phyloP scores from a whole-genome alignment of 2,888 invertebrate genomes.

The Pterostichus madidus region DNA sequence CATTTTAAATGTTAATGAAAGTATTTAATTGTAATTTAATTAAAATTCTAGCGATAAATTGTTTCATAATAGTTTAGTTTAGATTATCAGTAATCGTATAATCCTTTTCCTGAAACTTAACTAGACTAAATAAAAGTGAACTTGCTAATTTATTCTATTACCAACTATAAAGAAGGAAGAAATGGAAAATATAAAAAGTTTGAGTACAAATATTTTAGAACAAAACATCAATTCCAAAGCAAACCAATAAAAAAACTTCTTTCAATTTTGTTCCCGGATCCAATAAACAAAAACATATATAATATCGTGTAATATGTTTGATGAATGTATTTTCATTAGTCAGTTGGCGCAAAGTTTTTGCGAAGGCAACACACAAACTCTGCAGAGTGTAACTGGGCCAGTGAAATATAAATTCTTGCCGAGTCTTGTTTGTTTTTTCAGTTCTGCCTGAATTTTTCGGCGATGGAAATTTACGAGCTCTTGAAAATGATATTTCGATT shows the following conservation, averaged over 20 bases:
- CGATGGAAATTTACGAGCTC: constrained; percentile 63
- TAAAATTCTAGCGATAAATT: too few relatives aligned
- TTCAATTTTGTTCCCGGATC: constrained; percentile 16
- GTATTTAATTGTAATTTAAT: too few relatives aligned
- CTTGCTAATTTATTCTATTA: too few relatives aligned
- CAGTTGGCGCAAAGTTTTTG: constrained; percentile 55
- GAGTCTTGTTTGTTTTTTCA: constrained; percentile 42
- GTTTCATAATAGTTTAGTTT: too few relatives aligned
- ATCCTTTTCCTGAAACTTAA: too few relatives aligned
- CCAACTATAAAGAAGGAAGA: background rate
- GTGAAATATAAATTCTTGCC: constrained; percentile 56
- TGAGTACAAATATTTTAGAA: constrained; percentile 26
- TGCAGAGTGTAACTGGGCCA: constrained; percentile 34
- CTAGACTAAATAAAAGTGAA: too few relatives aligned
- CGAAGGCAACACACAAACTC: constrained; percentile 21
- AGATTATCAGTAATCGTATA: too few relatives aligned
- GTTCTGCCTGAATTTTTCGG: constrained; percentile 36
- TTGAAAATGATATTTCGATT: constrained; percentile 65
- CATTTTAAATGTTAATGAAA: too few relatives aligned
- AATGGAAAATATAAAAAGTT: constrained; percentile 35
- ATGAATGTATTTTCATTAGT: constrained; percentile 59
- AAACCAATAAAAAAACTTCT: constrained; percentile 34
- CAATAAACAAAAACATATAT: constrained; percentile 56
- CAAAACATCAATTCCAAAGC: constrained; percentile 34
- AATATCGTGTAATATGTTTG: constrained; percentile 57